A percentile compares a stretch with the other conserved stretches of the same genome.
Evolutionary conservation across 2,113 vertebrate genomes (phyloP).

Genomic region (Asarcornis scutulata): DNA sequence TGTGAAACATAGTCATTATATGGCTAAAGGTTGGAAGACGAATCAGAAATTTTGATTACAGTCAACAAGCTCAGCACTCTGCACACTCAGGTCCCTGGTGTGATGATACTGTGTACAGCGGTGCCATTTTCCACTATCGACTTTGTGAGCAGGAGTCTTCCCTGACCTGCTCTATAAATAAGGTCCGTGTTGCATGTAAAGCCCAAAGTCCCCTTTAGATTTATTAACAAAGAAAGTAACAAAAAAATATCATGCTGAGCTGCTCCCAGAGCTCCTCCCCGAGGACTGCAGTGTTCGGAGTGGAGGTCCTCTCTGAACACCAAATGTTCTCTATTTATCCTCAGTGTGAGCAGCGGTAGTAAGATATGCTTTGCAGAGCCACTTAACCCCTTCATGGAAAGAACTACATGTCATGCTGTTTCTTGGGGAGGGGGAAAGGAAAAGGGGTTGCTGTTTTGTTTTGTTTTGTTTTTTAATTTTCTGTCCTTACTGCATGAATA

Average conservation of each 20-base stretch:
- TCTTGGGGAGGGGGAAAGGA: not conserved
- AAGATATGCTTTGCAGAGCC: not conserved
- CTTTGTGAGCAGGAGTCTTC: not conserved
- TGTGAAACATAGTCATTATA: not conserved
- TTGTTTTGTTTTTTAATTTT: not conserved
- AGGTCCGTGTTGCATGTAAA: not conserved
- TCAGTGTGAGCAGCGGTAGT: not conserved
- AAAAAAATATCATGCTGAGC: not conserved
- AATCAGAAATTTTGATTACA: slow-evolving; percentile 14
- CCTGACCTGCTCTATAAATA: not conserved
- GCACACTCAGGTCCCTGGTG: not conserved
- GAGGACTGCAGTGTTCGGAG: not conserved
- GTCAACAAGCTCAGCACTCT: slow-evolving; percentile 24
- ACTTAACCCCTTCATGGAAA: not conserved
- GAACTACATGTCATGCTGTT: not conserved
- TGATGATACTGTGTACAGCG: not conserved
- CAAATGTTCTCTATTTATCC: not conserved
- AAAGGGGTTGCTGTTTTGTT: not conserved
- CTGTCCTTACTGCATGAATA: not conserved
- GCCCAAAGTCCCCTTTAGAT: not conserved
- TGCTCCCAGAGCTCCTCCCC: not conserved
- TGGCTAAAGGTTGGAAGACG: slow-evolving; percentile 4
- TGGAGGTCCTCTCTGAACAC: not conserved
- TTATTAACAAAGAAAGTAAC: slow-evolving; percentile 45
- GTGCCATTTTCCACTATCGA: not conserved